These are phyloP conservation scores for Caerostris extrusa DNA, from an alignment of 1,140 invertebrate genomes.

Conservation along the genomic window DNA sequence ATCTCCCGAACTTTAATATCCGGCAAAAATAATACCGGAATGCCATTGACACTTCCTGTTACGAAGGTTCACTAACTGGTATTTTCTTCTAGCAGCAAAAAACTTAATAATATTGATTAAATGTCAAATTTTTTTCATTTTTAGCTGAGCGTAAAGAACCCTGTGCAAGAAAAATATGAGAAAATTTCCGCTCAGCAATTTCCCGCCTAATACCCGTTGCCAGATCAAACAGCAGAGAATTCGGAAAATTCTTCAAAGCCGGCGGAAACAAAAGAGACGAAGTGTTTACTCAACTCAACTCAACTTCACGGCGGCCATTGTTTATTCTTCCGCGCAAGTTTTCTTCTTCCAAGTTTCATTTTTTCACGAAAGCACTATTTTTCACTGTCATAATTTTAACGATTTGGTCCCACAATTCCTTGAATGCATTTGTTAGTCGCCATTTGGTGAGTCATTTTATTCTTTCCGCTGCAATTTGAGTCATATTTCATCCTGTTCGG, in stretches of 20 bases:
- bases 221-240: slow-evolving; percentile 61
- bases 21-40: neutral
- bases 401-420: slow-evolving; percentile 55
- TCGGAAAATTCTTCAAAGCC: slow-evolving; percentile 42
- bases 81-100: slow-evolving; percentile 40
- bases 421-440: slow-evolving; percentile 63
- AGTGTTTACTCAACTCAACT: slow-evolving; percentile 66
- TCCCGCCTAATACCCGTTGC: slow-evolving; percentile 59
- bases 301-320: slow-evolving; percentile 53
- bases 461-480: slow-evolving; percentile 1
- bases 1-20: neutral
- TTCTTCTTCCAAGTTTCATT: slow-evolving; percentile 20
- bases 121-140: slow-evolving; percentile 50
- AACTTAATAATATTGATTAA: slow-evolving; percentile 70
- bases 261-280: slow-evolving; percentile 47
- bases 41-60: slow-evolving; percentile 18
- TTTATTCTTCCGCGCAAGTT: slow-evolving; percentile 67
- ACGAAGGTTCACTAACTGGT: neutral
- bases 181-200: slow-evolving; percentile 61
- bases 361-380: slow-evolving; percentile 21
- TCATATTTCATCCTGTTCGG: slow-evolving; percentile 71
- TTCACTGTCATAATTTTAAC: slow-evolving; percentile 75
- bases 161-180: slow-evolving; percentile 5
- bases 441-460: slow-evolving; percentile 67
- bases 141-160: slow-evolving; percentile 13